Percentiles rank a stretch among this genome's conserved stretches.
These are phyloP conservation scores for Brienomyrus longianalis DNA, from an alignment of 2,113 vertebrate species.

Conservation along the genomic window DNA sequence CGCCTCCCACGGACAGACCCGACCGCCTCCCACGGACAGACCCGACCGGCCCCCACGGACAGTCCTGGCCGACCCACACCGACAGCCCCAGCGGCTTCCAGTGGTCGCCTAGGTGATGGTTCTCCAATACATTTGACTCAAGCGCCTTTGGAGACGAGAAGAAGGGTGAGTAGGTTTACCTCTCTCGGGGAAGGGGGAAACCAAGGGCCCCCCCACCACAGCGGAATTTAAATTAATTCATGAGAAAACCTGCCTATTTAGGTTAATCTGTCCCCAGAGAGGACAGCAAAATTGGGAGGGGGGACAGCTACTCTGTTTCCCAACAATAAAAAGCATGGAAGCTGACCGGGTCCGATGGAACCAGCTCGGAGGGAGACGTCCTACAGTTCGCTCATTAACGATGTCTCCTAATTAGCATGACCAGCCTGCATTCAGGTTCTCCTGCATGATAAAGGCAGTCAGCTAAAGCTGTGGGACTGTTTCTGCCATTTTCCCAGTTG, in stretches of 20 bases:
- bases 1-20: background rate
- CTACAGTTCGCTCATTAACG: background rate
- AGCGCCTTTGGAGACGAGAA: background rate
- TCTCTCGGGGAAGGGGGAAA: conserved; percentile 42
- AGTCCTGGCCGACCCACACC: background rate
- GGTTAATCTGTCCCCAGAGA: conserved; percentile 60
- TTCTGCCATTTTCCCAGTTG: background rate
- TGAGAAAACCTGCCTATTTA: conserved; percentile 56
- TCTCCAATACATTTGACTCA: background rate
- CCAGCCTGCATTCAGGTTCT: background rate
- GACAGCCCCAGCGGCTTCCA: background rate
- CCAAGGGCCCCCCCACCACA: conserved; percentile 33
- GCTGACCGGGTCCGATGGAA: background rate
- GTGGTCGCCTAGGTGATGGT: background rate
- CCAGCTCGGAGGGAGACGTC: background rate
- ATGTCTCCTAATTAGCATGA: background rate
- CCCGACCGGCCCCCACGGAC: background rate
- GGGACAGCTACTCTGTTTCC: background rate
- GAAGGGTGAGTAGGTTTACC: conserved; percentile 43
- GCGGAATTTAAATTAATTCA: conserved; percentile 60
- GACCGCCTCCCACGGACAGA: background rate
- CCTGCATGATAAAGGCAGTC: background rate
- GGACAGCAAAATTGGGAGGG: conserved; percentile 4
- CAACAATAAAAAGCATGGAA: conserved; percentile 8
- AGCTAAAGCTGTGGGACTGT: background rate